These are phyloP conservation scores for Metridium senile DNA, from an alignment of 92 coral and sea anemone genomes.

Conservation along the genomic window DNA sequence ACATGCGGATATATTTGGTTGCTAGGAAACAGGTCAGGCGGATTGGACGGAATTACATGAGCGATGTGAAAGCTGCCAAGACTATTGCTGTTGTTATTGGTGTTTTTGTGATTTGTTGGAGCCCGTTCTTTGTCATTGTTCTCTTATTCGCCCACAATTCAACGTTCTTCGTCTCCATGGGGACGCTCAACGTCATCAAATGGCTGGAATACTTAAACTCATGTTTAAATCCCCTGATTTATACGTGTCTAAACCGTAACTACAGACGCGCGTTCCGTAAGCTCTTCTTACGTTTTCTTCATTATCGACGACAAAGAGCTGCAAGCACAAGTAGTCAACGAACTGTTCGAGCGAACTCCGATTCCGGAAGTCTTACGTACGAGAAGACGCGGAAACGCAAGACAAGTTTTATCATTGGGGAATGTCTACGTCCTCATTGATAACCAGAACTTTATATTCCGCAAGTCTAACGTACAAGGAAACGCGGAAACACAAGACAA, in stretches of 20 bases:
- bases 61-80: conserved; percentile 84
- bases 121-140: conserved; percentile 75
- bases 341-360: conserved; percentile 31
- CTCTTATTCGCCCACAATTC: conserved; percentile 60
- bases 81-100: conserved; percentile 85
- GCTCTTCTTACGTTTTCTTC: conserved; percentile 39
- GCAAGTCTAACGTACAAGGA: conserved; percentile 10
- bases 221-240: conserved; percentile 73
- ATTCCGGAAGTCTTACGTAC: conserved; percentile 36
- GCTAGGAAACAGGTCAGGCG: conserved; percentile 78
- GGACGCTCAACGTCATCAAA: conserved; percentile 62
- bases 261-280: conserved; percentile 78
- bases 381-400: conserved; percentile 12
- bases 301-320: conserved; percentile 11
- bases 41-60: conserved; percentile 51
- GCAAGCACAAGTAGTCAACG: conserved; percentile 35
- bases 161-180: conserved; percentile 42
- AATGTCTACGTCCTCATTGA: conserved; percentile 25
- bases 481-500: conserved; percentile 7
- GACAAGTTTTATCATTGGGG: conserved; percentile 12
- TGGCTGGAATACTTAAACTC: conserved; percentile 84
- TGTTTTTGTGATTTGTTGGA: conserved; percentile 74
- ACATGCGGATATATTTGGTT: conserved; percentile 68
- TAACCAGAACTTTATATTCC: background rate
- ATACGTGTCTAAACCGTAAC: conserved; percentile 73